Conservation (phyloP, 2,888 invertebrate species). For the Pteria penguin region DNA sequence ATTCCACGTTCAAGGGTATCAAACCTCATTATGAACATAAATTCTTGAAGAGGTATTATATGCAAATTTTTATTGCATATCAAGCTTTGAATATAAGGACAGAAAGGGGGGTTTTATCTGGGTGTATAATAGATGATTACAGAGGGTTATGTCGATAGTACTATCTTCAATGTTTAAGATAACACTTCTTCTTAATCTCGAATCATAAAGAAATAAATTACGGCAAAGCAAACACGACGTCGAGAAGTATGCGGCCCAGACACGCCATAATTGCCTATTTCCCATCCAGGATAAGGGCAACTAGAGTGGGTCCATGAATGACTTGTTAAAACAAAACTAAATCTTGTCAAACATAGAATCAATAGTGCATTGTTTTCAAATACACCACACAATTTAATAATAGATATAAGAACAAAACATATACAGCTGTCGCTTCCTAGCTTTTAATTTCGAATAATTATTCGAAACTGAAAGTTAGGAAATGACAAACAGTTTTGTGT, state of each 20-base stretch:
- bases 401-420: too few relatives aligned
- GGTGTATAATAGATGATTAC: conserved; percentile 14
- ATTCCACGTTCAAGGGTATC: too few relatives aligned
- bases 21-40: too few relatives aligned
- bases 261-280: background rate
- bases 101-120: background rate
- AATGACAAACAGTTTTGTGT: background rate
- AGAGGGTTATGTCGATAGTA: conserved; percentile 21
- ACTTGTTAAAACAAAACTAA: conserved; percentile 25
- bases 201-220: conserved; percentile 56
- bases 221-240: conserved; percentile 32
- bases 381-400: too few relatives aligned
- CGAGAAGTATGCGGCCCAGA: too few relatives aligned
- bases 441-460: too few relatives aligned
- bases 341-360: conserved; percentile 6
- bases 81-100: background rate
- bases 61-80: background rate
- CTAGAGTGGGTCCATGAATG: conserved; percentile 12
- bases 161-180: conserved; percentile 13
- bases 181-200: conserved; percentile 1
- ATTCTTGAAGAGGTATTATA: background rate
- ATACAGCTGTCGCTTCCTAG: too few relatives aligned
- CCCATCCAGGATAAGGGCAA: background rate
- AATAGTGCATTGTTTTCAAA: too few relatives aligned
- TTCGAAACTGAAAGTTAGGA: too few relatives aligned